Conservation (phyloP, 2,113 vertebrate genomes). For the Coturnix japonica region DNA sequence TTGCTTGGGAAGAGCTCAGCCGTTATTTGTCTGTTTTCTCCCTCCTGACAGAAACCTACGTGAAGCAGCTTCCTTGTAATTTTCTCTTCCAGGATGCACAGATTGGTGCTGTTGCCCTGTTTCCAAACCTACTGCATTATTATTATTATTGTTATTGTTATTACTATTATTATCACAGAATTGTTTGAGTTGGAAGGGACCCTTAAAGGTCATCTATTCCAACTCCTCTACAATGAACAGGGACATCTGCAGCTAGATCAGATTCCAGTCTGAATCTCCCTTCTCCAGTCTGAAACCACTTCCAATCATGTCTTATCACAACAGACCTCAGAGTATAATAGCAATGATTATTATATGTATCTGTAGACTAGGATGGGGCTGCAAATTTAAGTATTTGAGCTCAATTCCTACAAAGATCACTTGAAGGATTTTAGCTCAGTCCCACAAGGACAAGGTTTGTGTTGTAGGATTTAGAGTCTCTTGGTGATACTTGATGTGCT, state of each 20-base stretch:
- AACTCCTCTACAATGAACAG: too few species aligned
- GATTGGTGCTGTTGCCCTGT: rapidly evolving
- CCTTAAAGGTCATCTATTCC: too few species aligned
- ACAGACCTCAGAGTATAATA: background rate
- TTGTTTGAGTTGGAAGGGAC: too few species aligned
- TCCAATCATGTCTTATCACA: too few species aligned
- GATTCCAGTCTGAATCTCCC: too few species aligned
- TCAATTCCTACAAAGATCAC: rapidly evolving
- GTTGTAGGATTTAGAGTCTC: background rate
- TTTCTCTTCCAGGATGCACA: background rate
- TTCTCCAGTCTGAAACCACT: too few species aligned
- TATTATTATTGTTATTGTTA: background rate
- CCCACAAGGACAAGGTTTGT: background rate
- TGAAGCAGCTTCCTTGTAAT: background rate
- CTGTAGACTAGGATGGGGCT: rapidly evolving
- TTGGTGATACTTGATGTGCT: background rate
- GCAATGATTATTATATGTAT: background rate
- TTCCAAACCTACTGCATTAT: background rate
- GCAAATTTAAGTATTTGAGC: background rate
- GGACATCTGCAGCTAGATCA: too few species aligned
- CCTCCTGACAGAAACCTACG: background rate
- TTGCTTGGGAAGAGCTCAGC: background rate
- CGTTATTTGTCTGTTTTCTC: background rate
- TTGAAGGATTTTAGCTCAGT: background rate
- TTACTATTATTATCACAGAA: background rate